Percentiles rank a stretch among this genome's conserved stretches.
These are phyloP conservation scores for Bos taurus DNA, from an alignment of 2,113 vertebrate species.

Conservation along the genomic window ARS-UCD2.0 NC_037330.1:74465501-74466000, in stretches of 20 bases:
- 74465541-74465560: neutral
- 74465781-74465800: neutral
- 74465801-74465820: neutral
- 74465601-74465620: neutral
- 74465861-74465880: neutral
- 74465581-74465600: neutral
- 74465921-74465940: neutral
- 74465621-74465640: neutral
- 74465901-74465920: neutral
- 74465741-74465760: neutral
- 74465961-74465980: neutral
- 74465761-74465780: neutral
- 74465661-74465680: fast-evolving
- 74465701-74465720: neutral
- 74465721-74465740: neutral
- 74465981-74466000: neutral
- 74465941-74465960: neutral
- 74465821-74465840: neutral
- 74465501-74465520: neutral
- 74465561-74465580: neutral
- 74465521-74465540: neutral
- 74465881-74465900: neutral
- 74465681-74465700: neutral
- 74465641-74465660: neutral
- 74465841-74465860: neutral